Percentiles rank a stretch among this genome's conserved stretches.
Conservation (phyloP, 2,797 vertebrate genomes). For the Galago senegalensis region DNA sequence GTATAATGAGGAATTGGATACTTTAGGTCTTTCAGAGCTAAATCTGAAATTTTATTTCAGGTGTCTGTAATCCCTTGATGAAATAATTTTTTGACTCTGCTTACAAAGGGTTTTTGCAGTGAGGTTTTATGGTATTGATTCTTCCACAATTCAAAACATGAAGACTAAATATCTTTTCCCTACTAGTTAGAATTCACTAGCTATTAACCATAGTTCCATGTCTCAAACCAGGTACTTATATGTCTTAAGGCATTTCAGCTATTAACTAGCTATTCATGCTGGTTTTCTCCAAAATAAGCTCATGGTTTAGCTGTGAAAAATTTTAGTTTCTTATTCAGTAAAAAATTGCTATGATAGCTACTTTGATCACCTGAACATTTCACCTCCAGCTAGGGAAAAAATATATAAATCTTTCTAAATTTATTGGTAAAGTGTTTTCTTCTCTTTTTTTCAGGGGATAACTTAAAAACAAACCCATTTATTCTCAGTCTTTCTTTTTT, state of each 20-base stretch:
- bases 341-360: slow-evolving; percentile 1
- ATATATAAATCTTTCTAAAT: neutral
- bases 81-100: neutral
- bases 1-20: neutral
- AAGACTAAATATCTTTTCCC: neutral
- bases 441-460: slow-evolving; percentile 29
- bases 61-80: neutral
- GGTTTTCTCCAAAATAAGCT: neutral
- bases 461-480: neutral
- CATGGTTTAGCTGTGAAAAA: neutral
- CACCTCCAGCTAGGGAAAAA: neutral
- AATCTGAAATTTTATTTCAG: slow-evolving; percentile 16
- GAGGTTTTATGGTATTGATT: neutral
- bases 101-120: neutral
- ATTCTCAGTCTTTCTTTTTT: neutral
- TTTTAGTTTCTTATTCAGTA: neutral
- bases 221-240: neutral
- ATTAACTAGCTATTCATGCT: neutral
- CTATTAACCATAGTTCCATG: neutral
- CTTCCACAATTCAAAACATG: neutral
- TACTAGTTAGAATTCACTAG: neutral
- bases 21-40: neutral
- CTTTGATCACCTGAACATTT: slow-evolving; percentile 35
- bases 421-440: neutral
- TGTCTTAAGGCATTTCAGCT: neutral